A percentile compares a stretch with the other conserved stretches of the same genome.
Conservation (phyloP, 2,797 vertebrate species). For the Linurgus olivaceus region DNA sequence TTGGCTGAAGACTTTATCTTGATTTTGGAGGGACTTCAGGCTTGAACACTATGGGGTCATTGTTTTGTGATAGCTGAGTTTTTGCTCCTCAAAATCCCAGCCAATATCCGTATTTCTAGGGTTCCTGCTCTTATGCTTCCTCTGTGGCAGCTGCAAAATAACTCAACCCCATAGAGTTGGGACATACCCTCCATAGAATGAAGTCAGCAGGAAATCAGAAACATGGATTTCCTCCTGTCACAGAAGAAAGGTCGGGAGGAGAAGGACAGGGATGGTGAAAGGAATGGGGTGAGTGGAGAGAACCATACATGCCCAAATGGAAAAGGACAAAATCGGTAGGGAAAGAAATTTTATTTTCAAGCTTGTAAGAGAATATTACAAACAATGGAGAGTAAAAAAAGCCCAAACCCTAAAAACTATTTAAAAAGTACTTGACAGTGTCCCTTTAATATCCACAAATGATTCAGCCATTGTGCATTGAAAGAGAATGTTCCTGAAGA, state of each 20-base stretch:
- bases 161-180: background rate
- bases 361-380: slow-evolving; percentile 79
- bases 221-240: background rate
- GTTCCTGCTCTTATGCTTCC: background rate
- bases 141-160: background rate
- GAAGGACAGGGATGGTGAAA: background rate
- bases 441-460: slow-evolving; percentile 75
- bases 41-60: background rate
- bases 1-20: background rate
- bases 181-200: background rate
- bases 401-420: slow-evolving; percentile 77
- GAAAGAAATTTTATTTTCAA: slow-evolving; percentile 81
- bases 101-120: background rate
- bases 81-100: background rate
- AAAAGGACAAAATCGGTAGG: slow-evolving; percentile 67
- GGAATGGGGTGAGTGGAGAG: background rate
- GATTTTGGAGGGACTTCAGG: background rate
- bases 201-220: background rate
- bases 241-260: background rate
- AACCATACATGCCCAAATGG: slow-evolving; percentile 33
- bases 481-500: slow-evolving; percentile 68
- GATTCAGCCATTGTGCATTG: slow-evolving; percentile 68
- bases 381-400: slow-evolving; percentile 79
- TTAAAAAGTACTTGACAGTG: slow-evolving; percentile 79
- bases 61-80: background rate